Conservation (phyloP, 2,113 vertebrate genomes). For the Pelecanus crispus region DNA sequence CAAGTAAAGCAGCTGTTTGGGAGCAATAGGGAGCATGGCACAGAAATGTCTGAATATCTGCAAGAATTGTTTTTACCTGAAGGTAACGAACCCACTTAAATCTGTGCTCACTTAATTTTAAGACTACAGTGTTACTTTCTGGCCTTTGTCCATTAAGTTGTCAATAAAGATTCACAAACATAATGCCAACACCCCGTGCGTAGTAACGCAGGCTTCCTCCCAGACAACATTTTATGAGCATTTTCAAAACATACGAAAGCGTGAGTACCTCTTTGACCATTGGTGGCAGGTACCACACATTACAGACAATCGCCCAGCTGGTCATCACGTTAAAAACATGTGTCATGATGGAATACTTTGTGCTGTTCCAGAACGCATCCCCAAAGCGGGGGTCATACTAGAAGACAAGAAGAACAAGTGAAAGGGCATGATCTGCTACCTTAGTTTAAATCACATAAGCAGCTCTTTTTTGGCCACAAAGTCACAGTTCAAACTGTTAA, state of each 20-base stretch:
- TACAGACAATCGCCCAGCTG: slow-evolving; percentile 93
- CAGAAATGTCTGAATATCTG: background rate
- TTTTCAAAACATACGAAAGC: background rate
- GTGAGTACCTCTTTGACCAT: slow-evolving; percentile 82
- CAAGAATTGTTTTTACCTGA: background rate
- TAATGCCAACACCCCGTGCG: accelerated
- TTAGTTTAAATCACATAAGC: background rate
- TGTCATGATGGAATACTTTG: slow-evolving; percentile 84
- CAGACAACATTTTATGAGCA: background rate
- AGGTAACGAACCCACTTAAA: background rate
- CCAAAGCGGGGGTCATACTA: slow-evolving; percentile 90
- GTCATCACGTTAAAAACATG: slow-evolving; percentile 85
- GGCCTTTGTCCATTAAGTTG: background rate
- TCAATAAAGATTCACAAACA: background rate
- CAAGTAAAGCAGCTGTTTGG: background rate
- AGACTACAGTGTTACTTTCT: background rate
- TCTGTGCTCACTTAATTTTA: background rate
- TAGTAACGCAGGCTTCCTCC: background rate
- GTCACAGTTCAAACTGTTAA: background rate
- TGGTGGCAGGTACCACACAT: slow-evolving; percentile 92
- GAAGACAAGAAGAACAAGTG: background rate
- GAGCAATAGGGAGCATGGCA: background rate
- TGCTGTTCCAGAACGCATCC: slow-evolving; percentile 80
- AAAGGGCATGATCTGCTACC: background rate
- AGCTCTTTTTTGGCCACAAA: background rate